Conservation (phyloP, 2,797 vertebrate species). For the Hybognathus amarus region DNA sequence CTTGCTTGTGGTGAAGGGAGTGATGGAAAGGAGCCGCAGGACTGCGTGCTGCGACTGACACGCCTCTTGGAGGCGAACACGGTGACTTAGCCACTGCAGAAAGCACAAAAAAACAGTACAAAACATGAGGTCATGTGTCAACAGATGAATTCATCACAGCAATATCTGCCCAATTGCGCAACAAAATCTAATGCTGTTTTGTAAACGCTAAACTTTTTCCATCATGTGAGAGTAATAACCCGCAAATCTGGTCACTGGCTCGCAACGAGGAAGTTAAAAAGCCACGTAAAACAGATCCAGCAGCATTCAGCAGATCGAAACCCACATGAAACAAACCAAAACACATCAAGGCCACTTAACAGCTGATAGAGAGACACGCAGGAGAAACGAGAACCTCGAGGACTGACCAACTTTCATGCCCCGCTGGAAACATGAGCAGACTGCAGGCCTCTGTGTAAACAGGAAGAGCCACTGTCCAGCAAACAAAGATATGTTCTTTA, state of each 20-base stretch:
- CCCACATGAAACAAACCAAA: slow-evolving; percentile 6
- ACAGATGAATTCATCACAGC: not conserved
- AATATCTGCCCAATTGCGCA: not conserved
- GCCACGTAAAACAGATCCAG: slow-evolving; percentile 7
- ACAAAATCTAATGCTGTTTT: not conserved
- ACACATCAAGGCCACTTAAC: slow-evolving; percentile 26
- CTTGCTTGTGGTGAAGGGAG: slow-evolving; percentile 87
- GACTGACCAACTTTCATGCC: slow-evolving; percentile 48
- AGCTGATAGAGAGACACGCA: slow-evolving; percentile 56
- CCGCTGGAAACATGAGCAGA: slow-evolving; percentile 55
- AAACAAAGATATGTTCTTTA: slow-evolving; percentile 72
- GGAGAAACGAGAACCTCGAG: not conserved
- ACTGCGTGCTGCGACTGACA: slow-evolving; percentile 84
- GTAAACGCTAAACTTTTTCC: not conserved
- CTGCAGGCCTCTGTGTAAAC: slow-evolving; percentile 72
- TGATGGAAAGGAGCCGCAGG: slow-evolving; percentile 87
- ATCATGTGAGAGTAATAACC: not conserved
- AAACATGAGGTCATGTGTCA: slow-evolving; percentile 12
- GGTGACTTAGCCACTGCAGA: slow-evolving; percentile 80
- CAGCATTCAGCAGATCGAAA: slow-evolving; percentile 10
- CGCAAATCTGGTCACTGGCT: not conserved
- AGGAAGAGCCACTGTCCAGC: slow-evolving; percentile 73
- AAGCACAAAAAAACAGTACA: slow-evolving; percentile 45
- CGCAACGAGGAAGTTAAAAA: not conserved
- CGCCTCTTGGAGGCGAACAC: slow-evolving; percentile 84